A percentile compares a stretch with the other conserved stretches of the same genome.
phyloP scores from a whole-genome alignment of 2,888 invertebrate species.

The Protula sp. region DNA sequence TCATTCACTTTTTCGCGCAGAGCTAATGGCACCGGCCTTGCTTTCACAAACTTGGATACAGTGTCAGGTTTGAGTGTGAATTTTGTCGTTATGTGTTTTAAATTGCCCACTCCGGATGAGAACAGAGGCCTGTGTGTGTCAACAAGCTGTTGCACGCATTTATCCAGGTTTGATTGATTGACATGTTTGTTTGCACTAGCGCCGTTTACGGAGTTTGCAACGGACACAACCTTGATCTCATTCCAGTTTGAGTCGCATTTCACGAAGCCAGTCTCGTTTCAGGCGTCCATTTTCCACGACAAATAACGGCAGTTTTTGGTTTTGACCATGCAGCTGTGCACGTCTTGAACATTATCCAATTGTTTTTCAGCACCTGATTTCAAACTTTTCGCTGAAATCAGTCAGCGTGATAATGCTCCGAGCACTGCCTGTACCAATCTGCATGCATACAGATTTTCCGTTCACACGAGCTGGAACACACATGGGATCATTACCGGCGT shows the following conservation, averaged over 20 bases:
- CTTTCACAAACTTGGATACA: background rate
- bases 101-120: background rate
- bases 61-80: background rate
- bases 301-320: too few relatives aligned
- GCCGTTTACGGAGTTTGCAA: too few relatives aligned
- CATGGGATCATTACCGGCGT: background rate
- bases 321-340: background rate
- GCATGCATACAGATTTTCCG: background rate
- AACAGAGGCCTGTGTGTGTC: too few relatives aligned
- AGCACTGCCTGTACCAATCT: background rate
- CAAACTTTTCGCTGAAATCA: background rate
- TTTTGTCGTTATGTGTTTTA: background rate
- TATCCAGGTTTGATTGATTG: too few relatives aligned
- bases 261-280: too few relatives aligned
- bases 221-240: too few relatives aligned
- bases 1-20: background rate
- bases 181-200: too few relatives aligned
- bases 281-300: too few relatives aligned
- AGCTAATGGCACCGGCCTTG: background rate
- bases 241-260: too few relatives aligned
- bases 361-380: background rate
- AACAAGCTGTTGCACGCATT: too few relatives aligned
- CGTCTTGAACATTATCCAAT: background rate
- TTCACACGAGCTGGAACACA: background rate
- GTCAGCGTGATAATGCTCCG: background rate